Evolutionary conservation across 2,797 vertebrate species (phyloP), one percentile per base, ranked within the genome.

Genomic region (Falco novaeseelandiae): DNA sequence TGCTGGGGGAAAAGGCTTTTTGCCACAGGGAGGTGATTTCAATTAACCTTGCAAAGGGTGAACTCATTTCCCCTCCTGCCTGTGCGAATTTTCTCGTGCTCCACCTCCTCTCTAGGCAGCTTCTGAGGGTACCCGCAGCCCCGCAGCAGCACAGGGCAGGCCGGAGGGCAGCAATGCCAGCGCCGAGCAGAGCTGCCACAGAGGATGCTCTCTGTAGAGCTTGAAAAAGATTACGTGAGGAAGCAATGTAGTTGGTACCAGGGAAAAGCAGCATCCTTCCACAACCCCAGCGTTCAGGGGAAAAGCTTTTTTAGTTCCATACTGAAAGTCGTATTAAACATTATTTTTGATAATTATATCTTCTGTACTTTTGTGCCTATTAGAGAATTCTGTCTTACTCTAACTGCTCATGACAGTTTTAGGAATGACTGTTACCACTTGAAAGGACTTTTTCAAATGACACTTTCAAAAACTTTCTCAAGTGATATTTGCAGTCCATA

Each of bases 21-120:
- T 85, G 80, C 93, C 63, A 76, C 32, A 26, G 77, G 83, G 89
- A 95, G 87, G 77, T 42, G 93, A 88, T 91, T 92, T 69, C 87
- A 96, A 96, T 96, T 96, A 96, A 96, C 93, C 91, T 90, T 86
- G 89, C 59, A 18, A 83, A 86, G 77, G 84, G 69, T 65, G 87
- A 95, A 88, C 77, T 90, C 42, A 55, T 81, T 93, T 81, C 70
- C 67, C 77, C 54, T 67, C 89, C 83, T 65, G 86, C 79, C 82
- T 11, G 59, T 5, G 63, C 2, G 25, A 58, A 52, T 69, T 52
- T 83, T 12, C 48, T 81, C 14, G 2, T n/a, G 44, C 69, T 88
- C 79, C 90, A 67, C 30, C 88, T 91, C 59, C 67, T 93, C 69
- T 69, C 58, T 71, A 51, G 79, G 67, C 58, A 32, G 10, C 30